Evolutionary conservation across 2,797 vertebrate genomes (phyloP).

Genomic region (Lacerta viridis): DNA sequence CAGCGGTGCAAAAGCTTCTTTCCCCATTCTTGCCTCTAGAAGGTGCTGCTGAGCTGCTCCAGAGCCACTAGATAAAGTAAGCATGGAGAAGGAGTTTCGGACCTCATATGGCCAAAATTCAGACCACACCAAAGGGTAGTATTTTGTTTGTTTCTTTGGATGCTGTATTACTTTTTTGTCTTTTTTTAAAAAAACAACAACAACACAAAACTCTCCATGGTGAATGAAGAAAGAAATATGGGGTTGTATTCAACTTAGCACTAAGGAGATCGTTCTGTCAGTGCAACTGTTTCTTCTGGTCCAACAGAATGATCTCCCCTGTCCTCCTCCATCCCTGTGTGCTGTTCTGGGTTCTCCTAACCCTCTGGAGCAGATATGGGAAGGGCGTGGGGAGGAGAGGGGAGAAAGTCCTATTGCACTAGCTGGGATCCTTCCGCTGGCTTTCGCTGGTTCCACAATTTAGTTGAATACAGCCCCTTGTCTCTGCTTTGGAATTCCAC

Average conservation of each 20-base stretch:
- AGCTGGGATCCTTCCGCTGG: no score
- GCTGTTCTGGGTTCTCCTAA: no score
- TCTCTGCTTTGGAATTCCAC: conserved; percentile 1
- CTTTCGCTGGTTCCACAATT: no score
- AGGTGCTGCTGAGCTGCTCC: conserved; percentile 9
- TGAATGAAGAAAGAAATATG: background rate
- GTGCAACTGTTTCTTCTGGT: no score
- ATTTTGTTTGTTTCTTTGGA: conserved; percentile 17
- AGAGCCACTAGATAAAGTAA: background rate
- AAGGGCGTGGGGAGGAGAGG: no score
- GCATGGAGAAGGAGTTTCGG: conserved; percentile 3
- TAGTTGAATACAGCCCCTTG: no score
- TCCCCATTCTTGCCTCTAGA: conserved; percentile 9
- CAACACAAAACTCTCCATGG: background rate
- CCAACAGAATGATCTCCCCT: no score
- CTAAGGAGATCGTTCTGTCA: no score
- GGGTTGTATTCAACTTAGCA: no score
- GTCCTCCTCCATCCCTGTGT: no score
- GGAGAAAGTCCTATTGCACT: no score
- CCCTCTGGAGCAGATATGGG: no score
- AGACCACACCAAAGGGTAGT: conserved; percentile 52
- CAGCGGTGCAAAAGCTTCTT: background rate
- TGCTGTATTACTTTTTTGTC: conserved; percentile 25
- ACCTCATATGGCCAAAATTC: conserved; percentile 48
- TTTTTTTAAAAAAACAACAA: background rate